These are phyloP conservation scores for Tangara arthus DNA, from an alignment of 2,797 vertebrate species.

Conservation along the genomic window DNA sequence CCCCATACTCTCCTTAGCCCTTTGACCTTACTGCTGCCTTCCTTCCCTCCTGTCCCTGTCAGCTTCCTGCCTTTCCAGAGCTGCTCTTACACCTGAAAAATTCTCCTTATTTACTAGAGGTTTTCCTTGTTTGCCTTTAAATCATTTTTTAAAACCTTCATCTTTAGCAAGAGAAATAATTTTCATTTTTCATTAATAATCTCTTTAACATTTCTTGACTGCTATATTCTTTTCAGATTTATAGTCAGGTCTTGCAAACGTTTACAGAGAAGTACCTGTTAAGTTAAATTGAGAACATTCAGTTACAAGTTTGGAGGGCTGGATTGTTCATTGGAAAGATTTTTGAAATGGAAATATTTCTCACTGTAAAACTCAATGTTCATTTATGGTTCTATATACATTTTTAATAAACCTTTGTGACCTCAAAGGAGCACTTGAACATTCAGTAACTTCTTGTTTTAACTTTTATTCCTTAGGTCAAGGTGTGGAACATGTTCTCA, in stretches of 20 bases:
- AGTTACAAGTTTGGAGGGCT: background rate
- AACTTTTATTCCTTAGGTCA: background rate
- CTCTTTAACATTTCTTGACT: background rate
- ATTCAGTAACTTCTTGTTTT: background rate
- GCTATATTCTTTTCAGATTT: constrained; percentile 19
- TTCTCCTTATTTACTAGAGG: background rate
- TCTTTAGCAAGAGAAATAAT: background rate
- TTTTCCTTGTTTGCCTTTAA: background rate
- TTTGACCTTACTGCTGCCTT: constrained; percentile 3
- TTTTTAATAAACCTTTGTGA: constrained; percentile 27
- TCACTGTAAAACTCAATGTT: background rate
- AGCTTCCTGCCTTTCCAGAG: background rate
- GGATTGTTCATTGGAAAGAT: background rate
- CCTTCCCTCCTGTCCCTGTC: background rate
- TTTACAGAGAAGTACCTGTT: constrained; percentile 12
- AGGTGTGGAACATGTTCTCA: background rate
- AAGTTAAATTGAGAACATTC: constrained; percentile 12
- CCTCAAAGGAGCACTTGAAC: background rate
- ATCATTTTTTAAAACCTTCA: background rate
- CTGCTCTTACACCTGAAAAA: background rate
- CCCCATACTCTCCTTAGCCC: background rate
- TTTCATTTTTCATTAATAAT: constrained; percentile 34
- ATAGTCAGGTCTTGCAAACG: background rate
- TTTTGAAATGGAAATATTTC: constrained; percentile 20
- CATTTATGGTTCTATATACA: background rate